Evolutionary conservation across 2,888 invertebrate genomes (phyloP).

Genomic region (Drosophila emarginata): DNA sequence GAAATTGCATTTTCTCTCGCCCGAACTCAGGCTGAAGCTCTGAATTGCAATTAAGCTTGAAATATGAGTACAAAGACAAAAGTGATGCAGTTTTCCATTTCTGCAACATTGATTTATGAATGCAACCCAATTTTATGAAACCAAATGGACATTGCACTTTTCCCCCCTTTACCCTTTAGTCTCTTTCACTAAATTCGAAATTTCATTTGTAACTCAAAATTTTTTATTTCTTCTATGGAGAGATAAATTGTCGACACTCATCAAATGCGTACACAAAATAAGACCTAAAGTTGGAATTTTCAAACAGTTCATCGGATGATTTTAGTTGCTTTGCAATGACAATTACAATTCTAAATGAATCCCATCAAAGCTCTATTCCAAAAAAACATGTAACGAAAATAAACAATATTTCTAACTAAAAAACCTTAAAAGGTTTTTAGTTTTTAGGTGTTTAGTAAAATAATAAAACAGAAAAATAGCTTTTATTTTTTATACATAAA

Average conservation of each 20-base stretch:
- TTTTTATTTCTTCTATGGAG: not conserved
- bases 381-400: no score
- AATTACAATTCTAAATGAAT: not conserved
- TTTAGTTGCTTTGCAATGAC: not conserved
- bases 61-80: slow-evolving; percentile 34
- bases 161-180: not conserved
- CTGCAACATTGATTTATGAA: slow-evolving; percentile 14
- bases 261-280: not conserved
- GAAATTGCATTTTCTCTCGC: slow-evolving; percentile 10
- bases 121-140: not conserved
- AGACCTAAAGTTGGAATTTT: not conserved
- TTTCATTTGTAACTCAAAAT: not conserved
- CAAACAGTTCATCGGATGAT: not conserved
- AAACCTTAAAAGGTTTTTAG: no score
- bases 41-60: slow-evolving; percentile 44
- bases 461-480: no score
- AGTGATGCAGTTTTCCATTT: slow-evolving; percentile 32
- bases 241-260: not conserved
- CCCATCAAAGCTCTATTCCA: no score
- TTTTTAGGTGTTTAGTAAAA: no score
- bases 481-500: no score
- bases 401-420: no score
- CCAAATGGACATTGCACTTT: slow-evolving; percentile 7
- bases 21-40: not conserved
- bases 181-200: not conserved